Evolutionary conservation across 2,888 invertebrate genomes (phyloP).

Genomic region (Copidosoma aretas): DNA sequence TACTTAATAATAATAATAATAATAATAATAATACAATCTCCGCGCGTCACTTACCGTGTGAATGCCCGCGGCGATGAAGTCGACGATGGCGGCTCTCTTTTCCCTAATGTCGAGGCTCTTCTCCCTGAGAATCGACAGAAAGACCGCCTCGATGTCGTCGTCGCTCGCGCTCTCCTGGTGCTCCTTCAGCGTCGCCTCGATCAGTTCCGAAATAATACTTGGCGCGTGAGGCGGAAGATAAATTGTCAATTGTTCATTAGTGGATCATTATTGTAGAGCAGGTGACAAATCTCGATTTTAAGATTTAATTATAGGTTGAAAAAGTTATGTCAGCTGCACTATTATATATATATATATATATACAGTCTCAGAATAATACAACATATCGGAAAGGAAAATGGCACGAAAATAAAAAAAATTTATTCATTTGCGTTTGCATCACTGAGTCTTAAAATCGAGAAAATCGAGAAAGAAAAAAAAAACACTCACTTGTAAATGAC

Average conservation of each 20-base stretch:
- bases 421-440: too few relatives aligned
- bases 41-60: conserved; percentile 71
- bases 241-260: too few relatives aligned
- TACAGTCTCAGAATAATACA: conserved; percentile 17
- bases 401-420: background rate
- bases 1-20: too few relatives aligned
- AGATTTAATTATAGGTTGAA: too few relatives aligned
- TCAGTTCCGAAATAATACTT: conserved; percentile 81
- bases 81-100: conserved; percentile 84
- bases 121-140: conserved; percentile 76
- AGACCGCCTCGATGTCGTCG: conserved; percentile 74
- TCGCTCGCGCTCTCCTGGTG: conserved; percentile 67
- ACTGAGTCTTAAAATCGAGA: too few relatives aligned
- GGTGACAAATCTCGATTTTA: too few relatives aligned
- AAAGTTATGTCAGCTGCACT: too few relatives aligned
- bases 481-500: conserved; percentile 76
- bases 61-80: conserved; percentile 87
- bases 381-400: background rate
- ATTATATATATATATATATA: too few relatives aligned
- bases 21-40: too few relatives aligned
- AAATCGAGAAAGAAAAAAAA: background rate
- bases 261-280: too few relatives aligned
- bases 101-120: conserved; percentile 78
- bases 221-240: too few relatives aligned
- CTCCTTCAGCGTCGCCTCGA: conserved; percentile 71